A percentile compares a stretch with the other conserved stretches of the same genome.
Evolutionary conservation across 2,113 vertebrate species (phyloP).

Genomic region (Pelodiscus sinensis): DNA sequence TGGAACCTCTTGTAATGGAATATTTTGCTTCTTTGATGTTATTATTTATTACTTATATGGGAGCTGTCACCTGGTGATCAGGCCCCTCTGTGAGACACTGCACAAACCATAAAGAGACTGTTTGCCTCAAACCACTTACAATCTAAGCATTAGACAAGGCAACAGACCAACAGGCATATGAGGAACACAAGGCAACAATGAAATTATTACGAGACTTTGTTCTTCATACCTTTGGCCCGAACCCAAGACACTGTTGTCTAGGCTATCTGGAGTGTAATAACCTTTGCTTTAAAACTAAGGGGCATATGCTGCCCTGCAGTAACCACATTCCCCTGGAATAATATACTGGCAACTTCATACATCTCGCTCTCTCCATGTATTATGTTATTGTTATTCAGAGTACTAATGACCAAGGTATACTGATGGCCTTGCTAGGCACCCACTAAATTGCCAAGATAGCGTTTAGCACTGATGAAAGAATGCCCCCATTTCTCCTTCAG

Average conservation of each 20-base stretch:
- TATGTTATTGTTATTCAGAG: neutral
- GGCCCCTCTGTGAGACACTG: neutral
- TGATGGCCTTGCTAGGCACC: neutral
- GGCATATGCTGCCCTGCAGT: neutral
- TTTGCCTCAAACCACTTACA: neutral
- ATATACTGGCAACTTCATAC: neutral
- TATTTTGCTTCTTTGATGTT: neutral
- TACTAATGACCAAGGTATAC: neutral
- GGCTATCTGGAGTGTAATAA: neutral
- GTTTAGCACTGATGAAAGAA: neutral
- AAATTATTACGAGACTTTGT: neutral
- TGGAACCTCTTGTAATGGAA: neutral
- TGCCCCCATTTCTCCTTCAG: constrained; percentile 17
- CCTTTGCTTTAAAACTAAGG: neutral
- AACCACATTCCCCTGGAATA: neutral
- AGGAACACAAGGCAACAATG: neutral
- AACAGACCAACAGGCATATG: neutral
- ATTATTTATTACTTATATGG: neutral
- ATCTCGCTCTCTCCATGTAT: neutral
- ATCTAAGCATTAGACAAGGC: neutral
- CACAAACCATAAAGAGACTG: neutral
- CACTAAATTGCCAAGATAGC: neutral
- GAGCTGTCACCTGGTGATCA: neutral
- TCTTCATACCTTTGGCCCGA: neutral
- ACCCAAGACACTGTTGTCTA: neutral